Percentiles rank a stretch among this genome's conserved stretches.
phyloP scores from a whole-genome alignment of 2,888 invertebrate genomes.

The Pharmacophagus antenor region DNA sequence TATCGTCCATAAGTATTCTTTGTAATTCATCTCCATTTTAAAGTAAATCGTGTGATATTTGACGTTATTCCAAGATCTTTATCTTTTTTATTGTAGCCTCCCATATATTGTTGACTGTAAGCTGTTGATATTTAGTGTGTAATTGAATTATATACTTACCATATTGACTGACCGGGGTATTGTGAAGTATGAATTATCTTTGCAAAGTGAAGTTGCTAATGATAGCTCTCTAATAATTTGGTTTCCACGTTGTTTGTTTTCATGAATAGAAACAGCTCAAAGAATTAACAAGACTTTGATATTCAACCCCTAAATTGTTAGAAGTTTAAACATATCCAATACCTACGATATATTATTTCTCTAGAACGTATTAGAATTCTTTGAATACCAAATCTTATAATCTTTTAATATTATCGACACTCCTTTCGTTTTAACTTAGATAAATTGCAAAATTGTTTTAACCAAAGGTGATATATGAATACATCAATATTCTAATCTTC shows the following conservation, averaged over 20 bases:
- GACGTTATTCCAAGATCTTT: conserved; percentile 45
- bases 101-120: conserved; percentile 42
- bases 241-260: not conserved
- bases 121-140: conserved; percentile 33
- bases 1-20: not conserved
- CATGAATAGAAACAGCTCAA: not conserved
- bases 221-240: conserved; percentile 61
- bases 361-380: not conserved
- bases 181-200: conserved; percentile 39
- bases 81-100: conserved; percentile 31
- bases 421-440: not conserved
- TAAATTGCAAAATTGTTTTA: not conserved
- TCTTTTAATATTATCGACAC: not conserved
- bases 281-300: conserved; percentile 6
- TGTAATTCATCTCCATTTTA: not conserved
- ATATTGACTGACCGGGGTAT: conserved; percentile 47
- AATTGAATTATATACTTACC: conserved; percentile 39
- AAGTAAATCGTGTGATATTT: conserved; percentile 42
- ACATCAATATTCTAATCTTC: not conserved
- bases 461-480: no score
- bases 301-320: no score
- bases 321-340: no score
- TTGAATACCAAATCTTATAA: not conserved
- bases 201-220: conserved; percentile 39
- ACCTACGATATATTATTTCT: no score